phyloP scores from a whole-genome alignment of 2,888 invertebrate species.

The Eurois occulta region DNA sequence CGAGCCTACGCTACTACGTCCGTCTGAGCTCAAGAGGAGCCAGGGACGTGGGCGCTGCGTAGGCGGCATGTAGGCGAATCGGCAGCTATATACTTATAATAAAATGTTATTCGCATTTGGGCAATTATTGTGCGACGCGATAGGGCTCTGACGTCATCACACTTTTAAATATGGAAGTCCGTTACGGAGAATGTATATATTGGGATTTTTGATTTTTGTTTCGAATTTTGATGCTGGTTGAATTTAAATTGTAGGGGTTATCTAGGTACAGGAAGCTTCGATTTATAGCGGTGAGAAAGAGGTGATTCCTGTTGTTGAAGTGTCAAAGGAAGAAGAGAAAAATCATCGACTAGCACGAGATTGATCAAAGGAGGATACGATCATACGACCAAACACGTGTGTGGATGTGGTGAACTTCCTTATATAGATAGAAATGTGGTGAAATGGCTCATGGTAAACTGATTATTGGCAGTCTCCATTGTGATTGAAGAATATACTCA shows the following conservation, averaged over 20 bases:
- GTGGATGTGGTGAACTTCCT: background rate
- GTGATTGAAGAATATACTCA: background rate
- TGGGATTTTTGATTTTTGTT: slow-evolving; percentile 9
- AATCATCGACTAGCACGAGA: background rate
- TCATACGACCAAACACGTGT: background rate
- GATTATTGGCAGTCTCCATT: background rate
- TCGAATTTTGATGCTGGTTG: slow-evolving; percentile 5
- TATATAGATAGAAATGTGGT: background rate
- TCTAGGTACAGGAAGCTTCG: background rate
- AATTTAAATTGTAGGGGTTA: background rate
- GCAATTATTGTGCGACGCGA: slow-evolving; percentile 80
- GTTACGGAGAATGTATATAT: slow-evolving; percentile 25
- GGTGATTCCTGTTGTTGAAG: background rate
- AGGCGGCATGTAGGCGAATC: slow-evolving; percentile 77
- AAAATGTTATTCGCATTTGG: slow-evolving; percentile 80
- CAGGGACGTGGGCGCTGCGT: slow-evolving; percentile 71
- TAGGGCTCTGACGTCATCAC: slow-evolving; percentile 72
- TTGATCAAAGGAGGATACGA: background rate
- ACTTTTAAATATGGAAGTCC: slow-evolving; percentile 53
- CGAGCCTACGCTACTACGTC: slow-evolving; percentile 80
- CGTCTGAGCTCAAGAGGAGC: slow-evolving; percentile 72
- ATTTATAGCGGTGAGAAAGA: background rate
- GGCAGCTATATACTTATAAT: slow-evolving; percentile 73
- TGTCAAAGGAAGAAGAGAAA: background rate
- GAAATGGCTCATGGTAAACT: background rate